These are phyloP conservation scores for Poeciliopsis prolifica DNA, from an alignment of 2,113 vertebrate genomes.

Conservation along the genomic window DNA sequence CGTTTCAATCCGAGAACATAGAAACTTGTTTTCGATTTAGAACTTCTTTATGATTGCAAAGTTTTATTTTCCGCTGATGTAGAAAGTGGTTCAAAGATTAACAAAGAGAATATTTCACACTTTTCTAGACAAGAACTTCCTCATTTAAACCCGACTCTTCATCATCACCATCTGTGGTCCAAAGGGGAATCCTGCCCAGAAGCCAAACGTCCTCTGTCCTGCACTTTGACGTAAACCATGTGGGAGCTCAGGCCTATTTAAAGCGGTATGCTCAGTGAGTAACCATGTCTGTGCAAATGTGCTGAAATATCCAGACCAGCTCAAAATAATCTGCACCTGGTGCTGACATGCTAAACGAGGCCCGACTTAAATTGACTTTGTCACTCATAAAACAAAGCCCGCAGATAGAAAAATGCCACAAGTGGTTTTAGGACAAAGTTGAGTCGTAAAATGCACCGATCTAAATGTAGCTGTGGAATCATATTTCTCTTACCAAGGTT, in stretches of 20 bases:
- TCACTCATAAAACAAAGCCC: slow-evolving; percentile 72
- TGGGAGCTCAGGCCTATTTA: slow-evolving; percentile 76
- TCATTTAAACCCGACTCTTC: background rate
- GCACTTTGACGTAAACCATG: slow-evolving; percentile 69
- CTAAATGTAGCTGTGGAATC: background rate
- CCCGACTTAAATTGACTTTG: slow-evolving; percentile 62
- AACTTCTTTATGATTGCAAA: background rate
- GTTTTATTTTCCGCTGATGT: background rate
- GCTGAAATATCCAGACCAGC: slow-evolving; percentile 77
- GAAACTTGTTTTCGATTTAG: background rate
- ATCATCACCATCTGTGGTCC: slow-evolving; percentile 4
- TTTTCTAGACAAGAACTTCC: background rate
- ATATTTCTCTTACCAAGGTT: background rate
- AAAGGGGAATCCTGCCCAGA: slow-evolving; percentile 18
- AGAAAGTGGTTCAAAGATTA: too few species aligned
- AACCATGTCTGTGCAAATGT: slow-evolving; percentile 70
- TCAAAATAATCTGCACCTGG: slow-evolving; percentile 83
- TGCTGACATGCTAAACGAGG: slow-evolving; percentile 68
- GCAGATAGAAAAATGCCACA: slow-evolving; percentile 38
- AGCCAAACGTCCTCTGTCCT: slow-evolving; percentile 51
- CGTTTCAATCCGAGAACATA: background rate
- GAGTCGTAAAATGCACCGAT: slow-evolving; percentile 5
- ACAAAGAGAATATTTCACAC: background rate
- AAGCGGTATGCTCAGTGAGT: slow-evolving; percentile 66
- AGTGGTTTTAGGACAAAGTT: slow-evolving; percentile 40